Conservation (phyloP, 2,113 vertebrate genomes). For the Haemorhous mexicanus region DNA sequence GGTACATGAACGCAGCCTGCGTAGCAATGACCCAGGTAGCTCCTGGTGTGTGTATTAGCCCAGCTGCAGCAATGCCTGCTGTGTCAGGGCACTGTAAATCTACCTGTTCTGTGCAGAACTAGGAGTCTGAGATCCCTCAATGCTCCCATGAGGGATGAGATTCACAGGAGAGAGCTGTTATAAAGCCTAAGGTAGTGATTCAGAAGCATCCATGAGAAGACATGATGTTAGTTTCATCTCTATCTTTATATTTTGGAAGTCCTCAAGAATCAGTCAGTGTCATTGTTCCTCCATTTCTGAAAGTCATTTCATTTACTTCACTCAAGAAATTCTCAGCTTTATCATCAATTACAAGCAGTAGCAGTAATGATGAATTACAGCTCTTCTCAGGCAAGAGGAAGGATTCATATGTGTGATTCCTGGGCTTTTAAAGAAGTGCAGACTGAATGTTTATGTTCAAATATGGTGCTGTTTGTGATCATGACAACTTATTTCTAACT, state of each 20-base stretch:
- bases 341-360: neutral
- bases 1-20: accelerated
- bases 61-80: neutral
- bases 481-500: neutral
- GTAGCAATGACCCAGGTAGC: neutral
- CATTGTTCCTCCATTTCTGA: neutral
- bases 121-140: neutral
- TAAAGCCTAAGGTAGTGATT: neutral
- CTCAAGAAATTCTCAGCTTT: neutral
- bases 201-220: neutral
- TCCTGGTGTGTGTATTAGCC: too few relatives aligned
- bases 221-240: neutral
- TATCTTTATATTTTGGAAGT: neutral
- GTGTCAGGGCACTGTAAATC: neutral
- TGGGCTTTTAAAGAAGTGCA: neutral
- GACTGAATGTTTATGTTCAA: neutral
- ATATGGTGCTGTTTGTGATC: neutral
- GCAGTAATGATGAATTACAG: neutral
- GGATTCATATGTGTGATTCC: neutral
- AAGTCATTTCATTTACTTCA: neutral
- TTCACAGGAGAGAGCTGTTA: neutral
- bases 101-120: neutral
- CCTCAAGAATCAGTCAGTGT: neutral
- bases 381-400: neutral
- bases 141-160: neutral